Percentiles rank a stretch among this genome's conserved stretches.
These are phyloP conservation scores for Acyrthosiphon pisum DNA, from an alignment of 1,140 invertebrate species.

Conservation along the genomic window DNA sequence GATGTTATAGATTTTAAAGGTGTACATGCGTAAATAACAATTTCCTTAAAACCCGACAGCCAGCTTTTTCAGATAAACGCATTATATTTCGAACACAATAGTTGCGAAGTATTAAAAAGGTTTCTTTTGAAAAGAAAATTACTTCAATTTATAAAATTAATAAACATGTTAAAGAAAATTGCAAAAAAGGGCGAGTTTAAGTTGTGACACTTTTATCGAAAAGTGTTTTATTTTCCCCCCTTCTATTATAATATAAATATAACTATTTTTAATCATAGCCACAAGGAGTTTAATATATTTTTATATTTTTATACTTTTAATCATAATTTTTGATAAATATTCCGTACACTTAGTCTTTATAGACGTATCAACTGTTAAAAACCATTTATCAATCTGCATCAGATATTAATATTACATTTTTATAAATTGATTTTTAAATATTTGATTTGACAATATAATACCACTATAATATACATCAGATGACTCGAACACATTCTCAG, in stretches of 20 bases:
- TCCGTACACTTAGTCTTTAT: not conserved
- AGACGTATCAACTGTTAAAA: not conserved
- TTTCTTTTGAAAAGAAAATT: not conserved
- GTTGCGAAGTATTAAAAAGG: not conserved
- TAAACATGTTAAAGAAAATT: not conserved
- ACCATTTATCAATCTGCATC: constrained; percentile 11
- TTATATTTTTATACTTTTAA: constrained; percentile 23
- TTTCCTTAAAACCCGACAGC: not conserved
- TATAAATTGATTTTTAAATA: not conserved
- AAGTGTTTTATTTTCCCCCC: not conserved
- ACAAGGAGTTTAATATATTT: not conserved
- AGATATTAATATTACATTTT: not conserved
- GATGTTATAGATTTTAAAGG: not conserved
- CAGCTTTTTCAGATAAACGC: not conserved
- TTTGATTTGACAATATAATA: constrained; percentile 13
- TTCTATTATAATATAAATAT: not conserved
- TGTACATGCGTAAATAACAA: not conserved
- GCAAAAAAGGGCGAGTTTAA: not conserved
- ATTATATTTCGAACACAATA: not conserved
- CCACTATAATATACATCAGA: not conserved
- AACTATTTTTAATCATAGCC: not conserved
- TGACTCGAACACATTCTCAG: not conserved
- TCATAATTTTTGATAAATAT: constrained; percentile 12
- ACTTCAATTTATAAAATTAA: not conserved
- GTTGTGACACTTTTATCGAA: constrained; percentile 10